Evolutionary conservation across 30 jellyfish, hydroid and myxozoan species (phyloP), one percentile per base, ranked within the genome.

Genomic region (Cassiopea andromeda): DNA sequence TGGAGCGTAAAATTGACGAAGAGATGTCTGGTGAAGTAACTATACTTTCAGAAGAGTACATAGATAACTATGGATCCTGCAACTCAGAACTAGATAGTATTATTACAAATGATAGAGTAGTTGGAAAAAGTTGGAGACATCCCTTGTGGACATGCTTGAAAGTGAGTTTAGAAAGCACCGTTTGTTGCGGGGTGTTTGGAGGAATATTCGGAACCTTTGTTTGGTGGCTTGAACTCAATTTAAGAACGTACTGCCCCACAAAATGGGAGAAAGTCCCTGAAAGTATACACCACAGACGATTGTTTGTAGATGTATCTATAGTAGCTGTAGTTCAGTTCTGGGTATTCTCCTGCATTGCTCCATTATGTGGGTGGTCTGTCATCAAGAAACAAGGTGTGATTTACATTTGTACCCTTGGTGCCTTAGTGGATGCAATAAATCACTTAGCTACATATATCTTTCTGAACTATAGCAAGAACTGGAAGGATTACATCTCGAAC

Each of bases 191-290:
- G 15, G 73, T 38, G 13, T 7, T 81, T 3, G 75, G 43, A 2
- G 90, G 90, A 17, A 44, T 81, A 46, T 54, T 81, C 67, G 81
- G 82, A 7, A 66, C 81, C 2, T 13, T 46, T 15, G 13, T 81
- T 1, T 81, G 90, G 90, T 81, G 90, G 90, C 14, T 81, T 18
- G 81, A 81, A 15, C 81, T 81, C 5, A 81, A 61, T 16, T 7
- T 81, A 1, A 27, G 82, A 38, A 13, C 80, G 46, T 81, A 70
- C 80, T 81, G 90, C 14, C 50, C 44, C 19, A 74, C 43, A 7
- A 50, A 81, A 17, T 61, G 90, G 80, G 73, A 46, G 10, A 58
- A 66, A 16, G 67, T 81, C 48, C 90, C 90, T 18, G 38, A 14
- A 3, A 17, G 1, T 14, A 12, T 61, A 14, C 73, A 81, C 50